Evolutionary conservation across 2,797 vertebrate genomes (phyloP), one percentile per base, ranked within the genome.

Genomic region (Propithecus deckenii): DNA sequence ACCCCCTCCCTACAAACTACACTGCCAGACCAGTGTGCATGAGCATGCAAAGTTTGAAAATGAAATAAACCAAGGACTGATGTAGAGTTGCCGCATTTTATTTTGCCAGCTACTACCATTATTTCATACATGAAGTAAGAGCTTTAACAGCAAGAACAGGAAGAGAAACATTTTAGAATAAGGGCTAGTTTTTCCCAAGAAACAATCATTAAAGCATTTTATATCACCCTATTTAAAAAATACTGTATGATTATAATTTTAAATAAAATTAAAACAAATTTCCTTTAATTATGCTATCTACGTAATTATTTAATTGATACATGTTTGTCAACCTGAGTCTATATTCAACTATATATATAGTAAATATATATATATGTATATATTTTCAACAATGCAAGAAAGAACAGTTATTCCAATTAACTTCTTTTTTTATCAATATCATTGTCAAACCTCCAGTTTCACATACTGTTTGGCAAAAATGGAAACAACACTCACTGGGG

Each of bases 381-480:
- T 8, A 22, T 22, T 11, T 71, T 90, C n/a, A 67, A 90, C 50
- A 93, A 81, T 69, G 14, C 30, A 85, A 88, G 72, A 57, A 57
- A 88, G 80, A 83, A n/a, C 18, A 59, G n/a, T 48, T 67, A 83
- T 55, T 85, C 50, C 32, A 92, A 50, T 52, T 92, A 86, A 83
- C 30, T 52, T 89, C 59, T 65, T 10, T 57, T 57, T 91, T 81
- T 69, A 83, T 79, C 83, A 83, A 69, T 85, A 75, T 11, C 32
- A 85, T 90, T 46, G n/a, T 61, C 75, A 95, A 87, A 81, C 4
- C 38, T 90, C 86, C 75, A 89, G 80, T 89, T 96, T 95, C 76
- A 94, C n/a, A 89, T 41, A 46, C 38, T 65, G 10, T 57, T 97
- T 96, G 41, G 92, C 71, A 94, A 89, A 97, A 95, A 95, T 74